These are phyloP conservation scores for Menidia beryllina DNA, from an alignment of 2,113 vertebrate species.

Conservation along the genomic window DNA sequence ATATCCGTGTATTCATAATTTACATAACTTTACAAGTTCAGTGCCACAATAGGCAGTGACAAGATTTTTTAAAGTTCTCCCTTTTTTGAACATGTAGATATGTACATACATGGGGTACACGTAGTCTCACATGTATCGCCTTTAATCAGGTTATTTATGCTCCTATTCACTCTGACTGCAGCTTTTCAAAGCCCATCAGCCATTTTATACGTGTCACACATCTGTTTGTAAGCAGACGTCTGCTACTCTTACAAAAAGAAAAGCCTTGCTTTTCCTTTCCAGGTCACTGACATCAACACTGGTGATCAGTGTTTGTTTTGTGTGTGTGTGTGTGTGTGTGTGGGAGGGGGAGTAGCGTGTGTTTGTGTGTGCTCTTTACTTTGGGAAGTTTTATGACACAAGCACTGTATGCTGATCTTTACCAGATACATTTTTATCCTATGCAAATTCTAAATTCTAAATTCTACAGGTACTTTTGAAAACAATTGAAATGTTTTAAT, in stretches of 20 bases:
- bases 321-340: too few relatives aligned
- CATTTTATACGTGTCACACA: constrained; percentile 30
- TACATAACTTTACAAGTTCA: constrained; percentile 1
- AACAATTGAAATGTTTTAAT: not conserved
- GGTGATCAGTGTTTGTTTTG: not conserved
- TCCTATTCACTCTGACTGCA: constrained; percentile 8
- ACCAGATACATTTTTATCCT: not conserved
- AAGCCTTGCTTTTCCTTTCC: constrained; percentile 43
- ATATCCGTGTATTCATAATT: constrained; percentile 34
- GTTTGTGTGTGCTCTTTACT: not conserved
- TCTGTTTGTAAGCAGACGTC: constrained; percentile 23
- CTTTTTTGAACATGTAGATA: too few relatives aligned
- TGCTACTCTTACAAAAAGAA: constrained; percentile 52
- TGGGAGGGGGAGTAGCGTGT: not conserved
- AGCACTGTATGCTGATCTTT: constrained; percentile 3
- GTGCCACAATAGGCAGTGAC: not conserved
- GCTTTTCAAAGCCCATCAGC: constrained; percentile 52
- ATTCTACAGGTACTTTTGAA: too few relatives aligned
- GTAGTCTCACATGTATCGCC: not conserved
- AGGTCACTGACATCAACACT: constrained; percentile 27
- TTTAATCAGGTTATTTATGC: not conserved
- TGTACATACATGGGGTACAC: too few relatives aligned
- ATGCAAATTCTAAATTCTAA: too few relatives aligned
- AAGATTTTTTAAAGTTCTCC: constrained; percentile 11
- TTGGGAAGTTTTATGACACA: constrained; percentile 7